Percentiles rank a stretch among this genome's conserved stretches.
Evolutionary conservation across 2,888 invertebrate species (phyloP).

Genomic region (Pandemis heparana): DNA sequence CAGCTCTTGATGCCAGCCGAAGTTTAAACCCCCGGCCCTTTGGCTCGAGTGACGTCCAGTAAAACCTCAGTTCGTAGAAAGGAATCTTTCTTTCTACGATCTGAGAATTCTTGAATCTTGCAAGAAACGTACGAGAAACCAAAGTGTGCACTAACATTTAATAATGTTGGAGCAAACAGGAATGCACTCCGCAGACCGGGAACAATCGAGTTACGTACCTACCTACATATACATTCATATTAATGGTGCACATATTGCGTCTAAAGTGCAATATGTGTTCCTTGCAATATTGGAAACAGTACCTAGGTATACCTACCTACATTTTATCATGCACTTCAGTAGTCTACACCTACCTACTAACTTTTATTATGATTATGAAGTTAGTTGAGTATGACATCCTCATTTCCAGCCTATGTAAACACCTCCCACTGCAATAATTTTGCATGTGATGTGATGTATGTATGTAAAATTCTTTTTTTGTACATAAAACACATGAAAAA

Average conservation of each 20-base stretch:
- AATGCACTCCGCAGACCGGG: constrained; percentile 6
- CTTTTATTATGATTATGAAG: neutral
- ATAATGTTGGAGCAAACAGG: constrained; percentile 31
- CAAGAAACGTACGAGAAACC: neutral
- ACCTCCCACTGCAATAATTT: too few species aligned
- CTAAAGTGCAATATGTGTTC: neutral
- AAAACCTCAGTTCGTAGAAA: too few species aligned
- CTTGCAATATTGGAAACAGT: neutral
- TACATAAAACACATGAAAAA: too few species aligned
- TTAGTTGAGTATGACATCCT: too few species aligned
- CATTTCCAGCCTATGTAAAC: too few species aligned
- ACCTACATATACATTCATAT: too few species aligned
- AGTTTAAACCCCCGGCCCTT: neutral
- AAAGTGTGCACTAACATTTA: constrained; percentile 27
- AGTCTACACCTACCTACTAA: neutral
- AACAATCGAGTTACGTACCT: constrained; percentile 35
- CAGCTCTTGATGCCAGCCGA: neutral
- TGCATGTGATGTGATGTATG: too few species aligned
- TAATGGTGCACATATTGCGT: neutral
- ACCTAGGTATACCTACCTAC: too few species aligned
- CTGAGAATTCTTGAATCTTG: neutral
- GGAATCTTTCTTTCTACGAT: too few species aligned
- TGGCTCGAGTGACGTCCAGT: neutral
- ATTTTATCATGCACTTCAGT: neutral
- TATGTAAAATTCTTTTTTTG: too few species aligned